Evolutionary conservation across 2,113 vertebrate genomes (phyloP), one percentile per base, ranked within the genome.

Genomic region (Anoura caudifer): DNA sequence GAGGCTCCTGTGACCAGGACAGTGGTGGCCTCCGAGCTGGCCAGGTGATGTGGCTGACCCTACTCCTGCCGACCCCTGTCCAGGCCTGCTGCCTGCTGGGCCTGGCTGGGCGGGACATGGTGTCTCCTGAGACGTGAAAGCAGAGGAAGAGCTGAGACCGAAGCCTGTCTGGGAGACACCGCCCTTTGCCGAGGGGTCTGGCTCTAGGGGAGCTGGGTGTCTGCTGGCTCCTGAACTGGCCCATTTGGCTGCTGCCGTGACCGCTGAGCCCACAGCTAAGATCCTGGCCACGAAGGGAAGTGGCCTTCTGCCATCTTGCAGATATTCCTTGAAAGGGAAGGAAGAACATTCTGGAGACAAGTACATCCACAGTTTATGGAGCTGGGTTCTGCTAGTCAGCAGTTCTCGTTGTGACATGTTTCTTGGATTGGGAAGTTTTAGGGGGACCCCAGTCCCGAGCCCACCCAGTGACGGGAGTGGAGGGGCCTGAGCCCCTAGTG

Each of bases 361-460:
- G 10, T 26, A 19, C 63, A 4, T 0, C 8, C 19, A 0, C 9
- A 20, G 4, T 10, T 12, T 20, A 14, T 14, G 50, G 52, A 41
- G 50, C 59, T 14, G 19, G 0, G 4, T 15, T 6, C 92, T n/a
- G 65, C 56, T 45, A 0, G 10, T n/a, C 70, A 67, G 65, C n/a
- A 0, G 11, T 41, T 52, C 50, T n/a, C 28, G 0, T 54, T 36
- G 26, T 5, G n/a, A 61, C 7, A 2, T 0, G 45, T 82, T 36
- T 41, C 85, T 73, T 63, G 17, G 5, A 5, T 7, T 13, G 6
- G 50, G 65, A 81, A 26, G n/a, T n/a, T 7, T 0, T 13, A 8
- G n/a, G 75, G 52, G 47, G 41, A 72, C 41, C 43, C 41, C 19
- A 6, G 9, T 14, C 41, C 33, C 0, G 5, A 26, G 5, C 19